Conservation (phyloP, 2,113 vertebrate species). For the Pseudopipra pipra region DNA sequence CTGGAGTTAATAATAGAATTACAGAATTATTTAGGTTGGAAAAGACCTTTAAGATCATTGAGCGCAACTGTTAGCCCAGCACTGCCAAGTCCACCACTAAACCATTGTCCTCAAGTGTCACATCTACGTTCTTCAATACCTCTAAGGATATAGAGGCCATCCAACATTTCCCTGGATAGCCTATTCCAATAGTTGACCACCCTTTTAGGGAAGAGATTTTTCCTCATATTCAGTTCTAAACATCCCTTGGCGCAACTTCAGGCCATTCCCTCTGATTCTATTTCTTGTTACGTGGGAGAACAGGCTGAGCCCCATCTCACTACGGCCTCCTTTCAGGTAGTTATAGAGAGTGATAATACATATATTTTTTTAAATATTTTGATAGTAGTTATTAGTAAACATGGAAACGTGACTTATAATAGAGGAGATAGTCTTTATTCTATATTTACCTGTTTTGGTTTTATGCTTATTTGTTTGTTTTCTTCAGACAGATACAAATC, state of each 20-base stretch:
- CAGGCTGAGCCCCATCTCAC: not conserved
- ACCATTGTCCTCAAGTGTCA: not conserved
- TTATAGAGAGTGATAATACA: not conserved
- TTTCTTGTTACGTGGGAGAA: not conserved
- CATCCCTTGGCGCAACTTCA: not conserved
- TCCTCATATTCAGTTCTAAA: not conserved
- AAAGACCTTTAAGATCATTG: not conserved
- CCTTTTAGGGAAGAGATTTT: not conserved
- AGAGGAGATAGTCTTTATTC: not conserved
- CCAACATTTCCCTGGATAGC: not conserved
- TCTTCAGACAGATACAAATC: not conserved
- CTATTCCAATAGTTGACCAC: not conserved
- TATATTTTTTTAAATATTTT: not conserved
- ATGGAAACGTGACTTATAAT: not conserved
- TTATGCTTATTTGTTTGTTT: not conserved
- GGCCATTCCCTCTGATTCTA: not conserved
- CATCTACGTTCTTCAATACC: accelerated
- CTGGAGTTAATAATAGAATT: not conserved
- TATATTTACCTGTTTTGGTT: not conserved
- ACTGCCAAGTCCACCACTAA: not conserved
- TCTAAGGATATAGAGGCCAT: too few relatives aligned
- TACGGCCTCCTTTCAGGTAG: not conserved
- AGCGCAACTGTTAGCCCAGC: not conserved
- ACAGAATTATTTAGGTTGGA: not conserved
- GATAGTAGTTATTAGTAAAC: not conserved